phyloP scores from a whole-genome alignment of 2,797 vertebrate genomes.

The Rhabdomys pumilio region DNA sequence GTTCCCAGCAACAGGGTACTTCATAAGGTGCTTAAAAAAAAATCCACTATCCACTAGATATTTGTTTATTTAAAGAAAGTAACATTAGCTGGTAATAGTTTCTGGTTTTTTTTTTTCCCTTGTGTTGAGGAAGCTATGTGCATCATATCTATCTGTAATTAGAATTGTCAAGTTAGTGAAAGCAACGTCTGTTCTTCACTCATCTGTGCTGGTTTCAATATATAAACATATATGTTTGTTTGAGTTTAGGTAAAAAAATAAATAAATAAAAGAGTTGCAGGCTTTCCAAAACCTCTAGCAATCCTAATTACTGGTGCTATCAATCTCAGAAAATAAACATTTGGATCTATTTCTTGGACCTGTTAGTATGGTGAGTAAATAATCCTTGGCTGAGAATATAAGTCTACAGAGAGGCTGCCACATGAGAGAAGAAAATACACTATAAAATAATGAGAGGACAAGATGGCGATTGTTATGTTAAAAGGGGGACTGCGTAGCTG shows the following conservation, averaged over 20 bases:
- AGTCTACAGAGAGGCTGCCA: background rate
- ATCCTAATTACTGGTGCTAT: constrained; percentile 22
- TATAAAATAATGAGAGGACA: background rate
- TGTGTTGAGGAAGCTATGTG: background rate
- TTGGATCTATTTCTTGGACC: constrained; percentile 65
- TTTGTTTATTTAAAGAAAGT: constrained; percentile 16
- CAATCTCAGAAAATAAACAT: constrained; percentile 62
- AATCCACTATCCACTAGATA: background rate
- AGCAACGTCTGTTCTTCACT: constrained; percentile 45
- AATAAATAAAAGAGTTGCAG: background rate
- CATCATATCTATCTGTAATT: constrained; percentile 44
- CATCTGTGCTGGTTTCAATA: constrained; percentile 15
- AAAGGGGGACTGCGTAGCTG: background rate
- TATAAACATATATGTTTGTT: constrained; percentile 7
- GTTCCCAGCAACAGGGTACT: background rate
- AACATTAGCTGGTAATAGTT: background rate
- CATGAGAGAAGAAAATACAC: background rate
- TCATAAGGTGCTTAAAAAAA: background rate
- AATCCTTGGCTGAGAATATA: background rate
- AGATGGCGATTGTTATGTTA: background rate
- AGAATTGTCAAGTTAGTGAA: constrained; percentile 25
- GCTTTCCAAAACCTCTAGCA: constrained; percentile 53
- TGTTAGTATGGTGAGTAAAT: constrained; percentile 34
- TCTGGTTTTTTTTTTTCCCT: background rate
- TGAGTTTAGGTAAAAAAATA: constrained; percentile 44